phyloP scores from a whole-genome alignment of 2,888 invertebrate species.

The Cremastinae sp. region DNA sequence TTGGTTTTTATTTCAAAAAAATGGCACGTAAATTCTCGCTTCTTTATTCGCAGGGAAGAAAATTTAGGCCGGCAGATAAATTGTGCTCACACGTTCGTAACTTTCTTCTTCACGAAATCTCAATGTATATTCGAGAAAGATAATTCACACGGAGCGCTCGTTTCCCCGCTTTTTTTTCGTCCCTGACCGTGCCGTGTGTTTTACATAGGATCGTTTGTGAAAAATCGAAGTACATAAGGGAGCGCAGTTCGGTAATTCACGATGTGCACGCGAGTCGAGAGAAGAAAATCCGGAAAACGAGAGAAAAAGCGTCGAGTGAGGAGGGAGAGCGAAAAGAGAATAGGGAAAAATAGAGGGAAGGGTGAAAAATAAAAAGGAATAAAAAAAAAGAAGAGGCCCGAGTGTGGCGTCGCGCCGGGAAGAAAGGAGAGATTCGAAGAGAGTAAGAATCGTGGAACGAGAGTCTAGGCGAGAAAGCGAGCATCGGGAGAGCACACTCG shows the following conservation, averaged over 20 bases:
- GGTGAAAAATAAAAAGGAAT: slow-evolving; percentile 16
- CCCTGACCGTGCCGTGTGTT: neutral
- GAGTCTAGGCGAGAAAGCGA: slow-evolving; percentile 67
- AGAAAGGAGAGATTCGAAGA: slow-evolving; percentile 74
- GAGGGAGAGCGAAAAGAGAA: slow-evolving; percentile 63
- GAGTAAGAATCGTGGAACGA: slow-evolving; percentile 52
- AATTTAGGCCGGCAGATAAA: too few relatives aligned
- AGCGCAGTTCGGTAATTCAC: slow-evolving; percentile 49
- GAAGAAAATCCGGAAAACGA: slow-evolving; percentile 36
- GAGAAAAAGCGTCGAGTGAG: slow-evolving; percentile 23
- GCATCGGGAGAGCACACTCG: slow-evolving; percentile 64
- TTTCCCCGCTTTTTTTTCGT: neutral
- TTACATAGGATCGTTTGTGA: slow-evolving; percentile 13
- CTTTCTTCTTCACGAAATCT: too few relatives aligned
- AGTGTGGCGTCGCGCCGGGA: slow-evolving; percentile 82
- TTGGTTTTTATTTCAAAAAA: too few relatives aligned
- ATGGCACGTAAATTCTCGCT: neutral
- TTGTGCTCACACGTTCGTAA: too few relatives aligned
- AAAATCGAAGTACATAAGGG: slow-evolving; percentile 48
- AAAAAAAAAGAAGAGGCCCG: slow-evolving; percentile 81
- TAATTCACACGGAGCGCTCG: neutral
- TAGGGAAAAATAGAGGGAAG: slow-evolving; percentile 72
- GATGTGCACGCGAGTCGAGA: slow-evolving; percentile 33
- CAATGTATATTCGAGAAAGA: too few relatives aligned
- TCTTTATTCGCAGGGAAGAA: slow-evolving; percentile 7